These are phyloP conservation scores for Lerema accius DNA, from an alignment of 1,140 invertebrate species.

Conservation along the genomic window DNA sequence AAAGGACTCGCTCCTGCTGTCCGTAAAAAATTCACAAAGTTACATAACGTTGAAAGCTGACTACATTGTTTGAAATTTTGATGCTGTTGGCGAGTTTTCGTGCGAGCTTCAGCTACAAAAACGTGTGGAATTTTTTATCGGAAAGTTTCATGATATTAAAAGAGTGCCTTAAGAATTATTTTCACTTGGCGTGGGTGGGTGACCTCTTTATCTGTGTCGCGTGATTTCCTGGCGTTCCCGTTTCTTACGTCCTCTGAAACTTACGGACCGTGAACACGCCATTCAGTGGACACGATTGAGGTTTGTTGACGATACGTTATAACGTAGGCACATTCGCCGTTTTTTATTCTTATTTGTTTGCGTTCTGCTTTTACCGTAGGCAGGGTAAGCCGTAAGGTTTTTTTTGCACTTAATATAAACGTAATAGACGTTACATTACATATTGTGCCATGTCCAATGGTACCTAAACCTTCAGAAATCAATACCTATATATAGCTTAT, in stretches of 20 bases:
- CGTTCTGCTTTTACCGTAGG: too few relatives aligned
- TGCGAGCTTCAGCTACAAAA: not conserved
- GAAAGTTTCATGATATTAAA: not conserved
- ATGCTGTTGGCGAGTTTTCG: not conserved
- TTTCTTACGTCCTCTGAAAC: not conserved
- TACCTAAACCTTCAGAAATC: too few relatives aligned
- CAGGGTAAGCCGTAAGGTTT: too few relatives aligned
- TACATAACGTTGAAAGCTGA: not conserved
- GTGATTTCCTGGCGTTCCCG: slow-evolving; percentile 21
- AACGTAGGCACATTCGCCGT: not conserved
- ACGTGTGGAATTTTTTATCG: slow-evolving; percentile 1
- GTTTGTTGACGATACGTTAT: not conserved
- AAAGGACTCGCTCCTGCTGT: not conserved
- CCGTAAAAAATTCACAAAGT: not conserved
- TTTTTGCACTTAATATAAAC: too few relatives aligned
- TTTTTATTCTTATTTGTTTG: not conserved
- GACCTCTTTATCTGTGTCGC: slow-evolving; percentile 24
- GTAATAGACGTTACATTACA: too few relatives aligned
- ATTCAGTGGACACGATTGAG: not conserved
- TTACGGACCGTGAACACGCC: slow-evolving; percentile 18
- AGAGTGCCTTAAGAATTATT: slow-evolving; percentile 2
- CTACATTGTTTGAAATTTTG: not conserved
- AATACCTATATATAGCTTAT: too few relatives aligned
- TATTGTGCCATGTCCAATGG: too few relatives aligned
- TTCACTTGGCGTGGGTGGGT: slow-evolving; percentile 12